Percentiles rank a stretch among this genome's conserved stretches.
These are phyloP conservation scores for Papilio dardanus DNA, from an alignment of 1,140 invertebrate genomes.

Conservation along the genomic window DNA sequence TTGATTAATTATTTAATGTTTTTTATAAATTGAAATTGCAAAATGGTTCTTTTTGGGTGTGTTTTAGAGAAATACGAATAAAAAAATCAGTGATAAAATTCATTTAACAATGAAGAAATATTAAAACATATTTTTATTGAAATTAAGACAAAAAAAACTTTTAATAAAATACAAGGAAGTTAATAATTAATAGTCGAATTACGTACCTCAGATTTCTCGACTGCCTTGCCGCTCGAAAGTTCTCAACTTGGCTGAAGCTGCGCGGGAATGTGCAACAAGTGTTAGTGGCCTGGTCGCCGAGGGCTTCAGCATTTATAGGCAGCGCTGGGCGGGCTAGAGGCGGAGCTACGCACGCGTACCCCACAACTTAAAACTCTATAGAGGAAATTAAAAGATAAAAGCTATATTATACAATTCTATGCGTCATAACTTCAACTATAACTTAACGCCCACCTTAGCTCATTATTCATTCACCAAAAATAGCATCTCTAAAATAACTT, in stretches of 20 bases:
- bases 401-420: conserved; percentile 3
- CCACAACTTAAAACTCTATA: conserved; percentile 2
- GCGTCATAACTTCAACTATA: conserved; percentile 16
- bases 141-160: not conserved
- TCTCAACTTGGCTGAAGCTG: conserved; percentile 53
- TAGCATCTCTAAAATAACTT: not conserved
- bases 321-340: conserved; percentile 65
- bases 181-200: too few species aligned
- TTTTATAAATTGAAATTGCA: too few species aligned
- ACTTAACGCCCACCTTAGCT: conserved; percentile 30
- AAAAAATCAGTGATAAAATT: too few species aligned
- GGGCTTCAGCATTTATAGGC: conserved; percentile 65
- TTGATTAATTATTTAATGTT: too few species aligned
- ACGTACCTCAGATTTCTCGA: conserved; percentile 29
- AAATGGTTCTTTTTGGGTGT: too few species aligned
- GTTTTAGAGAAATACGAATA: too few species aligned
- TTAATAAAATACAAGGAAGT: not conserved
- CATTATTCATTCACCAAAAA: conserved; percentile 9
- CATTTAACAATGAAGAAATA: too few species aligned
- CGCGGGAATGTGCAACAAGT: conserved; percentile 73
- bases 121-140: too few species aligned
- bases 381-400: conserved; percentile 37
- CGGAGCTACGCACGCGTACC: conserved; percentile 74
- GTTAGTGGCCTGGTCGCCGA: conserved; percentile 48
- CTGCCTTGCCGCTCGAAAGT: conserved; percentile 47